Evolutionary conservation across 1,140 invertebrate genomes (phyloP).

Genomic region (Drosophila tsacasi): DNA sequence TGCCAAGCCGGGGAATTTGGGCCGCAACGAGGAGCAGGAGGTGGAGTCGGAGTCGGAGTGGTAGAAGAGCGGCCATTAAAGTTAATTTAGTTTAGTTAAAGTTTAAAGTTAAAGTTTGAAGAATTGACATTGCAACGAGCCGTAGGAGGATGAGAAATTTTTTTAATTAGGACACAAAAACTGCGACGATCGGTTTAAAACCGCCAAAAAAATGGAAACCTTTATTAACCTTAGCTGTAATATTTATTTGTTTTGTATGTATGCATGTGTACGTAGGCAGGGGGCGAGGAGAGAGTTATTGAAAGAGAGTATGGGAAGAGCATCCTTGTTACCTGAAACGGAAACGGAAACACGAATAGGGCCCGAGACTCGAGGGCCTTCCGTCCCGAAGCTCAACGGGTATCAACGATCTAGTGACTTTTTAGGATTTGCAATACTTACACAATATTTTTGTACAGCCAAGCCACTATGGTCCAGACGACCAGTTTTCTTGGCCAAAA

Average conservation of each 20-base stretch:
- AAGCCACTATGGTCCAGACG: too few relatives aligned
- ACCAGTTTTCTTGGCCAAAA: too few relatives aligned
- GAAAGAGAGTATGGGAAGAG: neutral
- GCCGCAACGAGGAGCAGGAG: neutral
- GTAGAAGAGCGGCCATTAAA: slow-evolving; percentile 13
- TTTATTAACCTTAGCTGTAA: slow-evolving; percentile 65
- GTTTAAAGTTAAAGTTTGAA: slow-evolving; percentile 55
- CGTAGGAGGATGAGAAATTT: slow-evolving; percentile 11
- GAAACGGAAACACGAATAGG: slow-evolving; percentile 19
- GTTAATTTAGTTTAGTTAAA: slow-evolving; percentile 25
- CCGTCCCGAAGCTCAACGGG: neutral
- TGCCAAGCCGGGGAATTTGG: slow-evolving; percentile 53
- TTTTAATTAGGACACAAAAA: slow-evolving; percentile 36
- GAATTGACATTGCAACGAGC: slow-evolving; percentile 6
- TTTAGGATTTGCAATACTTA: slow-evolving; percentile 43
- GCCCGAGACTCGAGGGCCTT: neutral
- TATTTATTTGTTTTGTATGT: slow-evolving; percentile 80
- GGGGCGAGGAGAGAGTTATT: neutral
- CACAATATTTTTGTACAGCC: slow-evolving; percentile 42
- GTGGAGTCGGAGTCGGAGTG: neutral
- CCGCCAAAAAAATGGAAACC: slow-evolving; percentile 53
- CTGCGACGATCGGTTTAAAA: slow-evolving; percentile 77
- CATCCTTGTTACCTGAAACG: slow-evolving; percentile 47
- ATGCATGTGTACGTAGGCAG: slow-evolving; percentile 60
- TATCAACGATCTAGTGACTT: slow-evolving; percentile 33